Conservation (phyloP, 2,113 vertebrate genomes). For the Mesitornis unicolor region DNA sequence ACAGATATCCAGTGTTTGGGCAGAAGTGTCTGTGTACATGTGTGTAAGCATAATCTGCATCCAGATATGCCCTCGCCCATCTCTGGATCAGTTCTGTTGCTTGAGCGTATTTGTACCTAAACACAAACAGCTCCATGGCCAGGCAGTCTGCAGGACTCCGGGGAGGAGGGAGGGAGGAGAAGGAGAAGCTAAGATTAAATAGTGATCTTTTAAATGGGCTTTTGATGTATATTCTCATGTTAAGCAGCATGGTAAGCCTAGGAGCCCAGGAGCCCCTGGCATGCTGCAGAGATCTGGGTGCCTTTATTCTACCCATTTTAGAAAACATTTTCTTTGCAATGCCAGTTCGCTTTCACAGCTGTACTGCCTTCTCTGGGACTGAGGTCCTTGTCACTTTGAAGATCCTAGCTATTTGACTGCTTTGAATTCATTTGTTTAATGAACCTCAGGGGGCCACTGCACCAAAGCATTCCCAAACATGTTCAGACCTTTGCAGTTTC, state of each 20-base stretch:
- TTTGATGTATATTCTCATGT: neutral
- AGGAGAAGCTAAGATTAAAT: neutral
- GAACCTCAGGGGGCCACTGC: constrained; percentile 21
- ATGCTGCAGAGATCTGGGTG: neutral
- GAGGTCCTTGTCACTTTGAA: constrained; percentile 19
- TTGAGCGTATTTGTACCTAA: neutral
- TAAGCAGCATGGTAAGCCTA: neutral
- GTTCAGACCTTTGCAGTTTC: constrained; percentile 16
- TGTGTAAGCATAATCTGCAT: neutral
- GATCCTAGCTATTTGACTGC: neutral
- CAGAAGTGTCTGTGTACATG: neutral
- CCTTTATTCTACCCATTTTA: neutral
- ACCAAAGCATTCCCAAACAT: neutral
- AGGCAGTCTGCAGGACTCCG: neutral
- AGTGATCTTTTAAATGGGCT: neutral
- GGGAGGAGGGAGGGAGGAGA: neutral
- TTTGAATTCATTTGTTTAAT: constrained; percentile 35
- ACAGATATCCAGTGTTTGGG: too few species aligned
- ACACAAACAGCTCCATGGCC: neutral
- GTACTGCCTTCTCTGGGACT: neutral
- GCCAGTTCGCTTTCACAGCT: neutral
- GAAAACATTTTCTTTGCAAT: neutral
- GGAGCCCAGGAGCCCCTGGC: neutral
- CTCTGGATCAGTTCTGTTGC: neutral
- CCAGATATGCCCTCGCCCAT: neutral